Base-by-base conservation (phyloP, 2,888 invertebrate species). In the Eugnorisma glareosa region DNA sequence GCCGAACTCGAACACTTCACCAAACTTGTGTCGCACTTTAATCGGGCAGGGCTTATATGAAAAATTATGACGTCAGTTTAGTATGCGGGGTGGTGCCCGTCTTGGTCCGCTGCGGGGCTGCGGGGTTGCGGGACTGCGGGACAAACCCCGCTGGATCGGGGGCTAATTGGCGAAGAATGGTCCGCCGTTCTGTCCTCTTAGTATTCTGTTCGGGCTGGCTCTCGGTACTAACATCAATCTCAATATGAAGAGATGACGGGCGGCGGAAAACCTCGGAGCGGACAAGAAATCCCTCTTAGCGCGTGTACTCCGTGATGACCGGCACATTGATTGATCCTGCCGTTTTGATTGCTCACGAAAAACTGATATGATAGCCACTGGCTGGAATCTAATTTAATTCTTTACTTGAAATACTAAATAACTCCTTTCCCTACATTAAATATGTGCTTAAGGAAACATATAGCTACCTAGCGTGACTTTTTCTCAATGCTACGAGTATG, bases 211-310 rank as follows among this genome's bases (percentile, higher is more conserved):
- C 91, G 92, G 75, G 90, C 90, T 88, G 91, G 88, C 89, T 91
- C 91, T 90, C 89, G 94, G 92, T 92, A 89, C 89, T 91, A 93
- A 94, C 96, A 96, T 96, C 96, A 96, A 96, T 96, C 96, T 96
- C 96, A 96, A 96, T 96, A 95, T 93, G 92, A 91, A 88, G 90
- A 93, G 94, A 94, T 96, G 96, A 96, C 96, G 95, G 93, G 90
- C 88, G 91, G 91, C 95, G 95, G 96, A 94, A 95, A 94, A 92
- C 93, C 93, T 88, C 88, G 88, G 88, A 88, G 89, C 91, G 92
- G 93, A 96, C 96, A 96, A 96, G 96, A 81, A 95, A 94, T 94
- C 93, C 94, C 96, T 96, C 96, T 96, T 96, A 96, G 93, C 91
- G 84, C 79, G 90, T 90, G 89, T 92, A 91, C 92, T 88, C 90